These are phyloP conservation scores for Nematopogon swammerdamellus DNA, from an alignment of 2,888 invertebrate species.

Conservation along the genomic window DNA sequence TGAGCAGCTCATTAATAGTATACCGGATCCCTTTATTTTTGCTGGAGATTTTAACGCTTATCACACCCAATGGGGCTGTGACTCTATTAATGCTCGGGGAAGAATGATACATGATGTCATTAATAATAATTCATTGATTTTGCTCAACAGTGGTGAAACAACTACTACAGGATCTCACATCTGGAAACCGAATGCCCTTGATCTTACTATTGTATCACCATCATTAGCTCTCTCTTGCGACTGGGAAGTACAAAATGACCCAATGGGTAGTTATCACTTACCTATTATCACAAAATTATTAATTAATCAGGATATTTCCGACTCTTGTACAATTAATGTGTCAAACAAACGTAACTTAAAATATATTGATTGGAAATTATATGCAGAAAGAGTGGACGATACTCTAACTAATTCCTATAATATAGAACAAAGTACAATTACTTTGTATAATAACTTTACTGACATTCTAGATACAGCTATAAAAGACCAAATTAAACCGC, in stretches of 20 bases:
- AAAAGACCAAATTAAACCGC: not conserved
- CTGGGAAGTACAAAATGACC: conserved; percentile 6
- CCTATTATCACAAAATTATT: conserved; percentile 7
- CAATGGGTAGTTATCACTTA: conserved; percentile 7
- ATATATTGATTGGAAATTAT: conserved; percentile 5
- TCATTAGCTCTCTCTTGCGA: conserved; percentile 6
- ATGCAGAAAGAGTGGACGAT: not conserved
- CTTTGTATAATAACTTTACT: not conserved
- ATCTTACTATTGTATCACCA: conserved; percentile 5
- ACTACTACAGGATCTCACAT: no score
- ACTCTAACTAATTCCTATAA: not conserved
- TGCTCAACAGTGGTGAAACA: no score
- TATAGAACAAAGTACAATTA: not conserved
- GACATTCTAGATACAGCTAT: not conserved
- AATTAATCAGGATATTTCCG: conserved; percentile 2
- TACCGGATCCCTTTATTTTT: no score
- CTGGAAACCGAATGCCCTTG: conserved; percentile 5
- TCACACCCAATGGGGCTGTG: no score
- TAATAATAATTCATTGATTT: no score
- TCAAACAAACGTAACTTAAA: conserved; percentile 3
- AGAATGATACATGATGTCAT: no score
- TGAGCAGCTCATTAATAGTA: no score
- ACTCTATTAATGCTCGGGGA: no score
- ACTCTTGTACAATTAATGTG: no score
- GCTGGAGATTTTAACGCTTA: no score